These are phyloP conservation scores for Drosophila baimaii DNA, from an alignment of 1,140 invertebrate genomes.

Conservation along the genomic window DNA sequence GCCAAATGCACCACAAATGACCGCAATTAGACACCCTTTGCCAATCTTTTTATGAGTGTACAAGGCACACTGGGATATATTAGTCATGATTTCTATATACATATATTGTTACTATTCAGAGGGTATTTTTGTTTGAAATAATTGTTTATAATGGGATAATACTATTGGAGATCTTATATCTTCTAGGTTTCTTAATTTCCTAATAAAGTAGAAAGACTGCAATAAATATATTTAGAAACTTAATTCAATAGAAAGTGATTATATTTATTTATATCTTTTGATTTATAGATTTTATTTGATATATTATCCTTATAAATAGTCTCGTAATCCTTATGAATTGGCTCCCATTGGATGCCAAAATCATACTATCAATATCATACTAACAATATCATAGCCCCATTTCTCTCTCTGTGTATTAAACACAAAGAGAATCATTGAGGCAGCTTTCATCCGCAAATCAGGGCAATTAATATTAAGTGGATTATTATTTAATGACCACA, in stretches of 20 bases:
- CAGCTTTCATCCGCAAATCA: constrained; percentile 63
- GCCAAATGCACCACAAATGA: constrained; percentile 68
- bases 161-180: no score
- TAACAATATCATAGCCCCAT: not conserved
- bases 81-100: no score
- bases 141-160: no score
- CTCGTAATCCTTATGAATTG: not conserved
- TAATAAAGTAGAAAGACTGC: no score
- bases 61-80: not conserved
- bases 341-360: not conserved
- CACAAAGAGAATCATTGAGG: constrained; percentile 11
- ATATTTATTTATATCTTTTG: no score
- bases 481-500: constrained; percentile 82
- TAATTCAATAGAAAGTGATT: no score
- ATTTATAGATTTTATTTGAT: no score
- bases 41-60: constrained; percentile 3
- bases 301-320: not conserved
- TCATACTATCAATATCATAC: no score
- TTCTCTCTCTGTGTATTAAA: not conserved
- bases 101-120: not conserved
- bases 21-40: constrained; percentile 65
- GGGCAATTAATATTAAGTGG: constrained; percentile 83
- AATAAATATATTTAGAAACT: no score
- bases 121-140: not conserved
- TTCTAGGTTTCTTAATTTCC: no score